Evolutionary conservation across 1,140 invertebrate genomes (phyloP).

Genomic region (Ephestia elutella): DNA sequence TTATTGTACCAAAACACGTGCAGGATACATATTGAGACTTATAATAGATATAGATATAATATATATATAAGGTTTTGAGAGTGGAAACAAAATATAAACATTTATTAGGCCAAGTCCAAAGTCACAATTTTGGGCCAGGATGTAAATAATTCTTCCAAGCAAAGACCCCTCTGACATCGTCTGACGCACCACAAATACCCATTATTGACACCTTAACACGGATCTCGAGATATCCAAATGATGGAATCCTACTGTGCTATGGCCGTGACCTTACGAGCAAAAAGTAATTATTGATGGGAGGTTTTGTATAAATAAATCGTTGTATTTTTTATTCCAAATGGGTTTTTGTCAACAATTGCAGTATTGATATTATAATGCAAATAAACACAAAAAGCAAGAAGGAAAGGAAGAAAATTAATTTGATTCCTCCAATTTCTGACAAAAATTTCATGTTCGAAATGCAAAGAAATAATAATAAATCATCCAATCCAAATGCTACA

Average conservation of each 20-base stretch:
- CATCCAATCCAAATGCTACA: too few species aligned
- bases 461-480: too few species aligned
- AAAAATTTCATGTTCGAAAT: too few species aligned
- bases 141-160: neutral
- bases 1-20: too few species aligned
- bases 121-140: neutral
- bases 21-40: too few species aligned
- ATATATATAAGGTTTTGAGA: too few species aligned
- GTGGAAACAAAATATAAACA: too few species aligned
- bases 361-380: too few species aligned
- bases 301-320: neutral
- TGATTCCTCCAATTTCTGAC: too few species aligned
- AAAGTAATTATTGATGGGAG: neutral
- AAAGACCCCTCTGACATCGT: neutral
- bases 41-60: too few species aligned
- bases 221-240: constrained; percentile 33
- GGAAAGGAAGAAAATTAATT: too few species aligned
- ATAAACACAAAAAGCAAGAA: too few species aligned
- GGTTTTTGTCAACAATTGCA: neutral
- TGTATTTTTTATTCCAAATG: neutral
- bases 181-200: constrained; percentile 24
- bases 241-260: constrained; percentile 26
- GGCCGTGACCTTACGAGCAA: neutral
- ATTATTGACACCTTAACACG: constrained; percentile 44
- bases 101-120: neutral